Conservation (phyloP, 2,797 vertebrate genomes). For the Coregonus sp. region DNA sequence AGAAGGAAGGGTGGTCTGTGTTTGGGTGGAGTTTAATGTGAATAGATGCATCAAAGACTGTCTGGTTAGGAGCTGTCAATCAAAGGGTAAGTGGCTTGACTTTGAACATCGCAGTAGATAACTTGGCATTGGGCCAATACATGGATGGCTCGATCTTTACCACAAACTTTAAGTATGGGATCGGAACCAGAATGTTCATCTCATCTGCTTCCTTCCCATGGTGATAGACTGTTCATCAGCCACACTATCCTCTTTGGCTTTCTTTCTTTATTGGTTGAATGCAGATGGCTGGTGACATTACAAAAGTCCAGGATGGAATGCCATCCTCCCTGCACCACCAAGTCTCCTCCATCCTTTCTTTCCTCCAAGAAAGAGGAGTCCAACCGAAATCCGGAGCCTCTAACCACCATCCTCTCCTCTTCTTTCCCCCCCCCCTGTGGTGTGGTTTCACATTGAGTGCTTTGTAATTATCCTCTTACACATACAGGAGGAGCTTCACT, state of each 20-base stretch:
- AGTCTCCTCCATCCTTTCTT: slow-evolving; percentile 28
- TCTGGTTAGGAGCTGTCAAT: slow-evolving; percentile 16
- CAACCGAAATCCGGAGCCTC: slow-evolving; percentile 19
- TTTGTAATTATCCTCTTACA: slow-evolving; percentile 50
- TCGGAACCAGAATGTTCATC: neutral
- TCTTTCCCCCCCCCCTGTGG: slow-evolving; percentile 15
- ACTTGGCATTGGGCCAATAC: neutral
- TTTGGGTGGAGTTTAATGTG: neutral
- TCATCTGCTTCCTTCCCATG: no score
- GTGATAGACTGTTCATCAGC: neutral
- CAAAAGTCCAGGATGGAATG: neutral
- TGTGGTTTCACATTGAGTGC: slow-evolving; percentile 44
- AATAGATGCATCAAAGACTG: neutral
- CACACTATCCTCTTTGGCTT: neutral
- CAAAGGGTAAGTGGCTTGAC: slow-evolving; percentile 5
- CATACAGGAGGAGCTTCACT: slow-evolving; percentile 41
- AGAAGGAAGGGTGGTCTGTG: neutral
- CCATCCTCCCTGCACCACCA: slow-evolving; percentile 11
- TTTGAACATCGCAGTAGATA: slow-evolving; percentile 6
- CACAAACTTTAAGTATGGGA: neutral
- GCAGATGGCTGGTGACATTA: neutral
- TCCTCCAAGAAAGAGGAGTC: slow-evolving; percentile 21
- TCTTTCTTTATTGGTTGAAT: neutral
- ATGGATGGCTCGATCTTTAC: slow-evolving; percentile 31
- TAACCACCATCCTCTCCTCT: neutral